Percentiles rank a stretch among this genome's conserved stretches.
These are phyloP conservation scores for Hermatobates lingyangjiaoensis DNA, from an alignment of 1,140 invertebrate genomes.

Conservation along the genomic window DNA sequence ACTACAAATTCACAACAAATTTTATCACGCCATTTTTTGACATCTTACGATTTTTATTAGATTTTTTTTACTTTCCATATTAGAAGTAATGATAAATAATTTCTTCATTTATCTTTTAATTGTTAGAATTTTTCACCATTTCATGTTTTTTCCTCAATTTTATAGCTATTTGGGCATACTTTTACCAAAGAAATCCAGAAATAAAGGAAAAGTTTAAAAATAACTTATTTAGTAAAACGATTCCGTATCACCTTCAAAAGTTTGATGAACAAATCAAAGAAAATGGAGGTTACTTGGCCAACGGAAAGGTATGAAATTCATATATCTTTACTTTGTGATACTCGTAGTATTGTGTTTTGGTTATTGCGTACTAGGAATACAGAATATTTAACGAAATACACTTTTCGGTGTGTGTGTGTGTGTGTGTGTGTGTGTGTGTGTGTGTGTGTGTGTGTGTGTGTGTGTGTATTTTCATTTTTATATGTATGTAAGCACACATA, in stretches of 20 bases:
- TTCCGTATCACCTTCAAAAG: slow-evolving; percentile 35
- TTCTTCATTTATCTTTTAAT: too few species aligned
- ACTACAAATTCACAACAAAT: too few species aligned
- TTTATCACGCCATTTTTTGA: too few species aligned
- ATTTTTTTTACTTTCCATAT: too few species aligned
- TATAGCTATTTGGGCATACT: slow-evolving; percentile 17
- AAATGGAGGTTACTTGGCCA: slow-evolving; percentile 29
- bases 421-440: neutral
- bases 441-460: too few species aligned
- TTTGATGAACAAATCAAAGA: slow-evolving; percentile 27
- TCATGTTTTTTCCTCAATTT: too few species aligned
- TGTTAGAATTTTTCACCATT: too few species aligned
- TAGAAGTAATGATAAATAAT: too few species aligned
- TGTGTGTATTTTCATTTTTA: too few species aligned
- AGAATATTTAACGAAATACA: neutral
- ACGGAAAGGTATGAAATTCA: slow-evolving; percentile 24
- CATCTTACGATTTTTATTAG: too few species aligned
- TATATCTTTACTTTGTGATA: neutral
- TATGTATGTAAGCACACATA: too few species aligned
- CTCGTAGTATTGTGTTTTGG: neutral
- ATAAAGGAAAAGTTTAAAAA: slow-evolving; percentile 20
- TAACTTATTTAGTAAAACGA: slow-evolving; percentile 20
- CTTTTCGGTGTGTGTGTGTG: too few species aligned
- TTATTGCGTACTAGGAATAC: neutral
- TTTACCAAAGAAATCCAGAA: slow-evolving; percentile 19